Conservation (phyloP, 2,113 vertebrate species). For the Nothobranchius furzeri region DNA sequence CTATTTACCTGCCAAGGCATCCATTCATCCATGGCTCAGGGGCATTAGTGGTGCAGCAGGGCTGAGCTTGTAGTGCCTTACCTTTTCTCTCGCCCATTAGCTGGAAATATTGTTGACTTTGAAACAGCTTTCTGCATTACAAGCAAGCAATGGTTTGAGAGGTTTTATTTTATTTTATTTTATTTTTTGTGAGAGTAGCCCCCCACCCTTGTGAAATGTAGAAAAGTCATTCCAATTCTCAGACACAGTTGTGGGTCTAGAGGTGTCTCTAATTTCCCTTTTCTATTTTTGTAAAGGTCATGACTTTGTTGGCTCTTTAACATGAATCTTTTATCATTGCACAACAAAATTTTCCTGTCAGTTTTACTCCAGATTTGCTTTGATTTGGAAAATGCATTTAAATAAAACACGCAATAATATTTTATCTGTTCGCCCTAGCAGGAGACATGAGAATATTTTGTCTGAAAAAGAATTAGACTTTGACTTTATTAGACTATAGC, state of each 20-base stretch:
- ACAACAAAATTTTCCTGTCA: constrained; percentile 4
- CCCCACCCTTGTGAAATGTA: no score
- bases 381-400: constrained; percentile 2
- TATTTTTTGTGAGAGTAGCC: background rate
- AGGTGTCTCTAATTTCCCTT: constrained; percentile 26
- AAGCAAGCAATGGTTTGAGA: constrained; percentile 29
- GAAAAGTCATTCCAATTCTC: background rate
- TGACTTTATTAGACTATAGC: background rate
- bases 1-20: constrained; percentile 55
- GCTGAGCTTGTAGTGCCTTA: constrained; percentile 37
- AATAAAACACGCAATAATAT: background rate
- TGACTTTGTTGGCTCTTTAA: constrained; percentile 20
- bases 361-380: background rate
- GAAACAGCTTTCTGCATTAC: constrained; percentile 41
- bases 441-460: background rate
- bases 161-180: no score
- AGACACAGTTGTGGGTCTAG: background rate
- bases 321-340: constrained; percentile 21
- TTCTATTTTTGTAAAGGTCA: constrained; percentile 54
- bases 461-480: background rate
- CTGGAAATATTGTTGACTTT: constrained; percentile 47
- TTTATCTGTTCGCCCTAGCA: background rate
- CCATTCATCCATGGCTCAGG: constrained; percentile 40
- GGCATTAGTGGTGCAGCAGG: constrained; percentile 43
- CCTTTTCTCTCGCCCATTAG: constrained; percentile 58